phyloP scores from a whole-genome alignment of 1,140 invertebrate species.

The Orchestia grillus region DNA sequence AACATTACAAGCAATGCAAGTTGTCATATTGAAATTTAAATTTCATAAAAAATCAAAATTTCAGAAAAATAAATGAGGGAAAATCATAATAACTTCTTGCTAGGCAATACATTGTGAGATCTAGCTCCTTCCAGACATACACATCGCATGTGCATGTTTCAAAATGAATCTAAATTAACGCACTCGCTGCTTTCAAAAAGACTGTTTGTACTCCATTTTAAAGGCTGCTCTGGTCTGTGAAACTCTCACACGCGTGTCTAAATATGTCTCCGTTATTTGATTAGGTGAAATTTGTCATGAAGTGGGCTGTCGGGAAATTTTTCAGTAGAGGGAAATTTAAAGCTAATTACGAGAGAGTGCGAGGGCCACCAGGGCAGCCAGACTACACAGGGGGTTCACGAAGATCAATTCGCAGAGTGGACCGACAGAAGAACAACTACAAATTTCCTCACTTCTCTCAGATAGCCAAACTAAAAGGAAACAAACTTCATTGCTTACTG shows the following conservation, averaged over 20 bases:
- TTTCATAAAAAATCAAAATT: neutral
- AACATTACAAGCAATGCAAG: neutral
- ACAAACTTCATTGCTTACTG: conserved; percentile 1
- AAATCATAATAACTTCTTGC: neutral
- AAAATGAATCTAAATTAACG: neutral
- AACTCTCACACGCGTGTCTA: too few relatives aligned
- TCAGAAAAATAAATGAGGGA: neutral
- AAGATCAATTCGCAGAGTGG: neutral
- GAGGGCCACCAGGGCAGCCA: neutral
- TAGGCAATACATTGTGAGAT: neutral
- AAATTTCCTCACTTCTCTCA: neutral
- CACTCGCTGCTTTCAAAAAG: neutral
- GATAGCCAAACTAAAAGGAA: neutral
- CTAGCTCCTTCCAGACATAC: neutral
- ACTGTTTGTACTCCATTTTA: neutral
- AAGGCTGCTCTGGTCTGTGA: too few relatives aligned
- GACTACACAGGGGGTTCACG: neutral
- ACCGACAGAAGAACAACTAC: neutral
- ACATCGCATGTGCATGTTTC: neutral
- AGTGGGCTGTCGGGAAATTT: too few relatives aligned
- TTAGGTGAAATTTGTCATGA: too few relatives aligned
- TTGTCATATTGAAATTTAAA: neutral
- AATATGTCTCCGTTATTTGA: too few relatives aligned
- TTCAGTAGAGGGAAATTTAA: too few relatives aligned
- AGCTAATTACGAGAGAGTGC: too few relatives aligned